Evolutionary conservation across 2,888 invertebrate genomes (phyloP), one percentile per base, ranked within the genome.

Genomic region (Synergus laeviventris): DNA sequence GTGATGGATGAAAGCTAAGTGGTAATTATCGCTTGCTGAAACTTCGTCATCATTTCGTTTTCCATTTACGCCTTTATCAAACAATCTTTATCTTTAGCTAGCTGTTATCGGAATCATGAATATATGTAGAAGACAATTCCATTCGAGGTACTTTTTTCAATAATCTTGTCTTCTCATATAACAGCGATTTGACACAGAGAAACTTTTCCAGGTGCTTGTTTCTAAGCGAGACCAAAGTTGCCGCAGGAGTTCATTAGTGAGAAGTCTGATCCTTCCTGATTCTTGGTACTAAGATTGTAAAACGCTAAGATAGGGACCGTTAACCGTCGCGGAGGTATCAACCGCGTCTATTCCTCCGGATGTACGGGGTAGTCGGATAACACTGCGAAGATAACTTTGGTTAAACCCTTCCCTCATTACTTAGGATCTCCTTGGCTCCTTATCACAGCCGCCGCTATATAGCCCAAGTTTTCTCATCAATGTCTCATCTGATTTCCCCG

Each of bases 391-490:
- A 66, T 66, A 66, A 66, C 66, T 66, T 66, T 21, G 45, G 24
- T 66, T 45, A 45, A 66, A 66, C 66, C 66, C 45, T 31, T 24
- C 66, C 42, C 66, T 64, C 45, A n/a, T 66, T 66, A 66, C 66
- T 66, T 45, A 24, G 66, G 45, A 66, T 31, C 66, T 66, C n/a
- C n/a, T 49, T 49, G n/a, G 49, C 49, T 49, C 49, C 45, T 66
- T 66, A 66, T 66, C 66, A 66, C 66, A 42, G 66, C 16, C 66
- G 66, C 42, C 24, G 64, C 21, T 42, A 7, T 24, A 45, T 24
- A 45, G 42, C 18, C 45, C 66, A 89, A 89, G 85, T 88, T 89
- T 87, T 85, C 89, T 88, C 89, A 89, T 89, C 89, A 89, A 88
- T 87, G 88, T 88, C 85, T 86, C 86, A 88, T 87, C 86, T 85